Percentiles rank a stretch among this genome's conserved stretches.
These are phyloP conservation scores for Ochropacha duplaris DNA, from an alignment of 2,888 invertebrate genomes.

Conservation along the genomic window DNA sequence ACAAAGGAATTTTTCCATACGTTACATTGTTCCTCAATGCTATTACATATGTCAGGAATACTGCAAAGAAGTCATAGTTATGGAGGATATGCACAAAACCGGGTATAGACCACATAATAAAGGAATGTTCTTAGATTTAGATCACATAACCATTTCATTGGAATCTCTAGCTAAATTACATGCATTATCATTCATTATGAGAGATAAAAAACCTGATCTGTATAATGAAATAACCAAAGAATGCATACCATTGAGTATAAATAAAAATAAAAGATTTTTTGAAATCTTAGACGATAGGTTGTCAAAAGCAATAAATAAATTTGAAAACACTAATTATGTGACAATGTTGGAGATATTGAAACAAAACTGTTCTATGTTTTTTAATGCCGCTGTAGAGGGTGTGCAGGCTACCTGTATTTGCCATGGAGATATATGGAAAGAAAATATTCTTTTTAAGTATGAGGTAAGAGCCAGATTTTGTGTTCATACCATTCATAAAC, in stretches of 20 bases:
- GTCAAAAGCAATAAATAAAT: slow-evolving; percentile 54
- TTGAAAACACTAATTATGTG: slow-evolving; percentile 48
- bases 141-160: slow-evolving; percentile 55
- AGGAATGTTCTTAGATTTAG: slow-evolving; percentile 53
- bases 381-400: slow-evolving; percentile 37
- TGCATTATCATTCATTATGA: slow-evolving; percentile 63
- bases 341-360: slow-evolving; percentile 45
- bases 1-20: slow-evolving; percentile 28
- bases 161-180: slow-evolving; percentile 63
- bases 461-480: slow-evolving; percentile 40
- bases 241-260: slow-evolving; percentile 58
- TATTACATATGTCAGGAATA: slow-evolving; percentile 56
- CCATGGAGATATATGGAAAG: slow-evolving; percentile 78
- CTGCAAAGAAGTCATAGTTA: slow-evolving; percentile 62
- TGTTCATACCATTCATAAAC: neutral
- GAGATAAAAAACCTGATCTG: slow-evolving; percentile 32
- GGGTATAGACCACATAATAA: slow-evolving; percentile 54
- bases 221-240: slow-evolving; percentile 44
- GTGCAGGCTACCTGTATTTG: slow-evolving; percentile 56
- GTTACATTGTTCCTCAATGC: slow-evolving; percentile 52
- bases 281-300: slow-evolving; percentile 62
- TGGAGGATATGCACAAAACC: slow-evolving; percentile 59
- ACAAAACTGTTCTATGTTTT: slow-evolving; percentile 42
- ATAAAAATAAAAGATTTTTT: slow-evolving; percentile 56
- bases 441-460: slow-evolving; percentile 71